A percentile compares a stretch with the other conserved stretches of the same genome.
phyloP scores from a whole-genome alignment of 2,797 vertebrate species.

The Phyllotis vaccarum region DNA sequence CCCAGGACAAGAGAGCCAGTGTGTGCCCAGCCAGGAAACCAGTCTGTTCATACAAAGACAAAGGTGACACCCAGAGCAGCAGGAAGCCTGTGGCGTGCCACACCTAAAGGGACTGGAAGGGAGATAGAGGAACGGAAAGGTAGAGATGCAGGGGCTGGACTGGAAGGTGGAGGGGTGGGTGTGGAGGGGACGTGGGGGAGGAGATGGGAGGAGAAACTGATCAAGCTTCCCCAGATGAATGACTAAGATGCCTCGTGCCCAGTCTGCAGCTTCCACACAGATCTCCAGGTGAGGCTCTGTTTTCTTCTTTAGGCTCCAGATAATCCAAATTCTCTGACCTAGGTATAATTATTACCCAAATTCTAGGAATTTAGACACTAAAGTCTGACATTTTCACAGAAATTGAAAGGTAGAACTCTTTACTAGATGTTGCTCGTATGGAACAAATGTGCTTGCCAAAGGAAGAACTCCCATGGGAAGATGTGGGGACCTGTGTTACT shows the following conservation, averaged over 20 bases:
- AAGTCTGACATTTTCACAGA: constrained; percentile 13
- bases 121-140: neutral
- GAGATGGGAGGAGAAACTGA: neutral
- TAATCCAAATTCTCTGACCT: neutral
- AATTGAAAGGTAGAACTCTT: constrained; percentile 27
- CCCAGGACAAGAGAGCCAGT: neutral
- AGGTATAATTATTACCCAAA: neutral
- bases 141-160: neutral
- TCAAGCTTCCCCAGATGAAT: neutral
- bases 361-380: neutral
- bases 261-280: neutral
- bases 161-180: no score
- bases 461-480: neutral
- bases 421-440: neutral
- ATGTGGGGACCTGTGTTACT: neutral
- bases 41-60: neutral
- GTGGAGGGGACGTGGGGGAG: neutral
- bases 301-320: neutral
- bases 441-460: constrained; percentile 44
- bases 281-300: neutral
- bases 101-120: neutral
- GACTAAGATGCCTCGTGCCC: no score
- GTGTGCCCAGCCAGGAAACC: neutral
- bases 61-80: neutral
- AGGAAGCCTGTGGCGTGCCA: neutral